Percentiles rank a stretch among this genome's conserved stretches.
These are phyloP conservation scores for Gallirallus australis DNA, from an alignment of 2,797 vertebrate genomes.

Conservation along the genomic window DNA sequence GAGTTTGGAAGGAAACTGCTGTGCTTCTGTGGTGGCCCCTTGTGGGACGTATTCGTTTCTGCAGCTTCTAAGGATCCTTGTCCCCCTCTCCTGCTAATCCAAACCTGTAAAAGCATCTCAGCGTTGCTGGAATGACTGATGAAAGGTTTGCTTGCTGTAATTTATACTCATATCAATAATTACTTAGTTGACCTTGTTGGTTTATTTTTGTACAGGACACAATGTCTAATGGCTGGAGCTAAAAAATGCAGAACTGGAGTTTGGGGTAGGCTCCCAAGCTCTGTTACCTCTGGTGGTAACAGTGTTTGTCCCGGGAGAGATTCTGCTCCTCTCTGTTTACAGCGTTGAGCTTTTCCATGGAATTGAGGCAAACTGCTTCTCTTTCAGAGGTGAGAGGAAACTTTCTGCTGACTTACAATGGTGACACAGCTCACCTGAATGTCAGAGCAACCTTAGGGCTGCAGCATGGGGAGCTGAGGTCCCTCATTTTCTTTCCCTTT, in stretches of 20 bases:
- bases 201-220: neutral
- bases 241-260: neutral
- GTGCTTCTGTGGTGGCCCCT: neutral
- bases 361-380: neutral
- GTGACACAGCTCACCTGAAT: accelerated
- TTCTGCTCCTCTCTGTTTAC: neutral
- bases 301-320: neutral
- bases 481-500: neutral
- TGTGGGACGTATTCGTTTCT: neutral
- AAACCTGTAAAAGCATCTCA: neutral
- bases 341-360: neutral
- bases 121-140: neutral
- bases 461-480: accelerated
- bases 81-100: neutral
- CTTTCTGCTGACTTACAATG: accelerated
- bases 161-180: conserved; percentile 29
- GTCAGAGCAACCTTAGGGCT: neutral
- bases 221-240: neutral
- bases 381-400: neutral
- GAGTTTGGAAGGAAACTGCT: neutral
- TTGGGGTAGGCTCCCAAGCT: neutral
- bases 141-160: conserved; percentile 22
- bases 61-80: neutral
- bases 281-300: neutral
- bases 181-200: neutral